These are phyloP conservation scores for Drosophila seguyi DNA, from an alignment of 1,140 invertebrate genomes.

Conservation along the genomic window DNA sequence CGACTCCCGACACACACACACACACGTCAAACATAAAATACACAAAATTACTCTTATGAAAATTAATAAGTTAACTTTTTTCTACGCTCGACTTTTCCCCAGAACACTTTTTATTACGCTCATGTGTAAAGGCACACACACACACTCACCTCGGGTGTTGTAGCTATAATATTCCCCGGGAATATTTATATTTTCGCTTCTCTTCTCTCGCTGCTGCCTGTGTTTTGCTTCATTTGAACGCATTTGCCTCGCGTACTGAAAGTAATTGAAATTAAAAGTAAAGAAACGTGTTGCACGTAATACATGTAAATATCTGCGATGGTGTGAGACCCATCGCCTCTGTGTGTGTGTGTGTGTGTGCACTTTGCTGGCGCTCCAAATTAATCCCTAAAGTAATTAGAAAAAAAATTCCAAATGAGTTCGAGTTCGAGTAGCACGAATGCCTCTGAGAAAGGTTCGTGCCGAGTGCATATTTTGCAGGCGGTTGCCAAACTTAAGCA, in stretches of 20 bases:
- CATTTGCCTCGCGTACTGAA: constrained; percentile 78
- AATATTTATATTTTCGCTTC: constrained; percentile 36
- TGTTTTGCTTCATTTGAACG: constrained; percentile 76
- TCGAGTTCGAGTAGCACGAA: constrained; percentile 65
- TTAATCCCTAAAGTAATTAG: constrained; percentile 84
- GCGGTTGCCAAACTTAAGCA: constrained; percentile 55
- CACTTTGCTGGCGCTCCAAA: constrained; percentile 74
- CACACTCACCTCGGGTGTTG: constrained; percentile 5
- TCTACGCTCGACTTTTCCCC: constrained; percentile 60
- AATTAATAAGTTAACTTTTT: constrained; percentile 84
- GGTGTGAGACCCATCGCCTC: constrained; percentile 12
- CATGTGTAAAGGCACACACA: constrained; percentile 38
- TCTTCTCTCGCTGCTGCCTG: constrained; percentile 30
- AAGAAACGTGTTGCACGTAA: constrained; percentile 80
- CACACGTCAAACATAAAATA: constrained; percentile 69
- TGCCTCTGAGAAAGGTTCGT: constrained; percentile 65
- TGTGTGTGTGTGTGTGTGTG: constrained; percentile 56
- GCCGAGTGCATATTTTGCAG: constrained; percentile 75
- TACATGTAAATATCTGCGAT: constrained; percentile 38
- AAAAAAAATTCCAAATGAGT: constrained; percentile 79
- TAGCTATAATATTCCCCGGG: constrained; percentile 26
- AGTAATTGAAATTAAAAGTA: constrained; percentile 84
- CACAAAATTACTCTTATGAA: constrained; percentile 84
- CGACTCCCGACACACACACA: constrained; percentile 7
- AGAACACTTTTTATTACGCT: constrained; percentile 45